Conservation (phyloP, 2,113 vertebrate species). For the Saccopteryx bilineata region DNA sequence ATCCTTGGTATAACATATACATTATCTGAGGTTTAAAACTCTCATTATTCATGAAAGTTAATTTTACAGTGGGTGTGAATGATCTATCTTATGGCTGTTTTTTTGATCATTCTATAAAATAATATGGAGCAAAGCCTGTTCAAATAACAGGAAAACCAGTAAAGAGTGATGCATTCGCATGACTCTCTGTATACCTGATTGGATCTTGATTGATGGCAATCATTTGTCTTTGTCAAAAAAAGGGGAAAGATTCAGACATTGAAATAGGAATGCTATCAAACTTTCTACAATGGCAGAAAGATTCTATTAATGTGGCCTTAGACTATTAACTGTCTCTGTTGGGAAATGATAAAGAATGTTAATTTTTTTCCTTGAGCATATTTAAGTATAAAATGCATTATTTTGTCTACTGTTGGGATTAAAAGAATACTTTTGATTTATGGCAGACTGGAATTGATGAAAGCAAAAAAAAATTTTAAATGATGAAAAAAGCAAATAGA, state of each 20-base stretch:
- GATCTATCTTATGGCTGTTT: constrained; percentile 90
- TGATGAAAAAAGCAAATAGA: constrained; percentile 83
- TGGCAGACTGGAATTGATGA: constrained; percentile 82
- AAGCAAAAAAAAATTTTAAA: constrained; percentile 77
- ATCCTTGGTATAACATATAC: constrained; percentile 91
- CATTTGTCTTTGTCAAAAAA: constrained; percentile 95
- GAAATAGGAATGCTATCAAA: constrained; percentile 95
- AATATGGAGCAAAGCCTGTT: constrained; percentile 92
- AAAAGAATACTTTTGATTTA: constrained; percentile 86
- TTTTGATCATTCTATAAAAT: constrained; percentile 93
- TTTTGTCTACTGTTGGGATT: constrained; percentile 86
- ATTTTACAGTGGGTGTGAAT: constrained; percentile 94
- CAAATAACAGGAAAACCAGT: constrained; percentile 91
- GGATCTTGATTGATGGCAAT: constrained; percentile 95
- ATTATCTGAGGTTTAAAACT: constrained; percentile 92
- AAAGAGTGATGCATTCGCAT: constrained; percentile 91
- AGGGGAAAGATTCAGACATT: constrained; percentile 92
- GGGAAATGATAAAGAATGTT: constrained; percentile 91
- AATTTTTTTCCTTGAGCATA: constrained; percentile 88
- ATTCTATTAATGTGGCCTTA: constrained; percentile 93
- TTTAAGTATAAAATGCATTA: constrained; percentile 88
- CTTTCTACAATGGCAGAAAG: constrained; percentile 92
- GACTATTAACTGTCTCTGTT: constrained; percentile 90
- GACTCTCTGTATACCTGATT: constrained; percentile 91
- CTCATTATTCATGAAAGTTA: constrained; percentile 95